Evolutionary conservation across 2,888 invertebrate genomes (phyloP).

Genomic region (Acronicta psi): DNA sequence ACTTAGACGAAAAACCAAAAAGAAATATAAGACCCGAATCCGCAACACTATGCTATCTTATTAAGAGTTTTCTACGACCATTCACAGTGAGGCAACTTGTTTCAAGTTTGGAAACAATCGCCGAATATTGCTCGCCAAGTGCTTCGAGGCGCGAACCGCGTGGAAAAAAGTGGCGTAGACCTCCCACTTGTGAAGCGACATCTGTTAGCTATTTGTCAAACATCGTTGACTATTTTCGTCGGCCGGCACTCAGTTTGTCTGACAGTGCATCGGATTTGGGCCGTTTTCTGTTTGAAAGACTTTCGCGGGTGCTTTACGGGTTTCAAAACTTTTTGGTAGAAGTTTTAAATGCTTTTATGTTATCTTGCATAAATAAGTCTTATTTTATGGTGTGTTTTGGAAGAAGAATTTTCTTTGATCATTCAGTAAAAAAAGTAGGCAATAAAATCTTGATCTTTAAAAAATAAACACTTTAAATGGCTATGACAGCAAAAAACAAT

Average conservation of each 20-base stretch:
- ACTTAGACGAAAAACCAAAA: conserved; percentile 24
- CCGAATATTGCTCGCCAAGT: conserved; percentile 56
- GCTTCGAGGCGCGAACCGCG: conserved; percentile 39
- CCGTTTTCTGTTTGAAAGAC: conserved; percentile 20
- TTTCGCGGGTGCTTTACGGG: conserved; percentile 25
- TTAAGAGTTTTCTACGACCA: conserved; percentile 48
- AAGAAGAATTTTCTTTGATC: conserved; percentile 5
- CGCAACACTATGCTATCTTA: conserved; percentile 46
- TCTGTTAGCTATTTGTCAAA: conserved; percentile 87
- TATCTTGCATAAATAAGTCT: conserved; percentile 17
- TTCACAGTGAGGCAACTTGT: conserved; percentile 53
- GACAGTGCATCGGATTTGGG: conserved; percentile 60
- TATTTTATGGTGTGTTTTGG: conserved; percentile 27
- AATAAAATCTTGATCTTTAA: no score
- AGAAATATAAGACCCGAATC: conserved; percentile 38
- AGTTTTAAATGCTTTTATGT: conserved; percentile 22
- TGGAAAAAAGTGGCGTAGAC: conserved; percentile 58
- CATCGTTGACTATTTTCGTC: conserved; percentile 84
- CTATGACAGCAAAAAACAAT: background rate
- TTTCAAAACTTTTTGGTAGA: conserved; percentile 14
- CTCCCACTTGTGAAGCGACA: conserved; percentile 71
- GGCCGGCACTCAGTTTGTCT: conserved; percentile 71
- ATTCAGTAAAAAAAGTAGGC: no score
- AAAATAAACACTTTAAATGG: background rate
- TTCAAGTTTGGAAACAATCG: conserved; percentile 54